Conservation (phyloP, 64 coral and sea anemone genomes). For the Dendrophyllia cribrosa region DNA sequence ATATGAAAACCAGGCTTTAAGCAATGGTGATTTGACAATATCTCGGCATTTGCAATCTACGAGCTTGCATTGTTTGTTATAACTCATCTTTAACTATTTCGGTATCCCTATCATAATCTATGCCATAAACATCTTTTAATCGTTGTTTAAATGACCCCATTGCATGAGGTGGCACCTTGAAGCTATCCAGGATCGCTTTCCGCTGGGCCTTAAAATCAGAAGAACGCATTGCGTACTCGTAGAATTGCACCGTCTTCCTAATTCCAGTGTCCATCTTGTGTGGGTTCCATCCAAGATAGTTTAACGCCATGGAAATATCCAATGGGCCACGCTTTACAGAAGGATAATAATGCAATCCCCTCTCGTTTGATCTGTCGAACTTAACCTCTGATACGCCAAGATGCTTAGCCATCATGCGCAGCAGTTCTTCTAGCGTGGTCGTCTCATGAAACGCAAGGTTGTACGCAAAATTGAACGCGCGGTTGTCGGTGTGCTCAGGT, state of each 20-base stretch:
- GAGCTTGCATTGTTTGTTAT: background rate
- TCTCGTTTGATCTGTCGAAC: constrained; percentile 53
- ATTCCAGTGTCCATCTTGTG: constrained; percentile 55
- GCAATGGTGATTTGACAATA: background rate
- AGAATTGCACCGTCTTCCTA: constrained; percentile 82
- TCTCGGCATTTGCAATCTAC: too few species aligned
- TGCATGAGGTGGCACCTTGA: constrained; percentile 58
- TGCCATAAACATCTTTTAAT: constrained; percentile 77
- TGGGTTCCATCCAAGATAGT: constrained; percentile 76
- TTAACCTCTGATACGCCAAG: constrained; percentile 68
- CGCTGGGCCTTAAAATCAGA: constrained; percentile 67
- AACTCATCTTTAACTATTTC: constrained; percentile 57
- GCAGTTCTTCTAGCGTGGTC: constrained; percentile 71
- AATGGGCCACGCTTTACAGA: constrained; percentile 84
- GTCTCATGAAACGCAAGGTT: constrained; percentile 89
- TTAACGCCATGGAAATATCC: constrained; percentile 76
- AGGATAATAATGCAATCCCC: constrained; percentile 28
- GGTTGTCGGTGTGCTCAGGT: constrained; percentile 31
- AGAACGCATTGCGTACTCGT: constrained; percentile 84
- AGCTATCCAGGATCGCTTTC: constrained; percentile 72
- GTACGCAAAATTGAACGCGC: constrained; percentile 75
- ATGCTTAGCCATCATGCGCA: constrained; percentile 74
- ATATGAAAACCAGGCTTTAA: background rate
- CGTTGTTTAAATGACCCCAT: constrained; percentile 74
- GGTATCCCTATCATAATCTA: constrained; percentile 54